Percentiles rank a stretch among this genome's conserved stretches.
phyloP scores from a whole-genome alignment of 2,113 vertebrate genomes.

The Salvelinus fontinalis region DNA sequence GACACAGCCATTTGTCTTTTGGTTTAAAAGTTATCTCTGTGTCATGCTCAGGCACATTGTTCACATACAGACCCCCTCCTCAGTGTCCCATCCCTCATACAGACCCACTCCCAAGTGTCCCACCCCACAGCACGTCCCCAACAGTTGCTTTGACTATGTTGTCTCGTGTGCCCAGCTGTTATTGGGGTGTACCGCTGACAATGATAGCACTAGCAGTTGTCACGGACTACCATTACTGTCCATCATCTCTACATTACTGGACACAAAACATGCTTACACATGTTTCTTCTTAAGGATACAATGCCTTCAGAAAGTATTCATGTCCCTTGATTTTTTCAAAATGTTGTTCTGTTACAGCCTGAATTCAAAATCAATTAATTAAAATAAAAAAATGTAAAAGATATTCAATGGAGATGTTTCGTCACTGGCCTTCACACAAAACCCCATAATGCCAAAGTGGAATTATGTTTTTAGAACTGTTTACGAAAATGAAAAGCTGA shows the following conservation, averaged over 20 bases:
- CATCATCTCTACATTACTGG: background rate
- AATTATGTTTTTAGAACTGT: too few species aligned
- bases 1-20: constrained; percentile 38
- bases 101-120: constrained; percentile 29
- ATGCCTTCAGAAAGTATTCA: too few species aligned
- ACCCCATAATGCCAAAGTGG: too few species aligned
- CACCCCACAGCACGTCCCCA: constrained; percentile 38
- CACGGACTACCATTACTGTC: constrained; percentile 18
- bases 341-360: too few species aligned
- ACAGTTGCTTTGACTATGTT: constrained; percentile 61
- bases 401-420: too few species aligned
- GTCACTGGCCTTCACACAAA: too few species aligned
- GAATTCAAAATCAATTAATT: too few species aligned
- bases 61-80: constrained; percentile 54
- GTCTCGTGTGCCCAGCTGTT: constrained; percentile 62
- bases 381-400: too few species aligned
- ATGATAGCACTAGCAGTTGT: constrained; percentile 49
- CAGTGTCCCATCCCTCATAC: constrained; percentile 37
- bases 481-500: too few species aligned
- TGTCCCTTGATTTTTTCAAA: too few species aligned
- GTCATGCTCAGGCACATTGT: constrained; percentile 54
- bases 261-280: background rate
- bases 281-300: too few species aligned
- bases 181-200: constrained; percentile 14
- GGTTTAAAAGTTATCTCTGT: constrained; percentile 31